A percentile compares a stretch with the other conserved stretches of the same genome.
These are phyloP conservation scores for Eupithecia pulchellata DNA, from an alignment of 2,888 invertebrate species.

Conservation along the genomic window DNA sequence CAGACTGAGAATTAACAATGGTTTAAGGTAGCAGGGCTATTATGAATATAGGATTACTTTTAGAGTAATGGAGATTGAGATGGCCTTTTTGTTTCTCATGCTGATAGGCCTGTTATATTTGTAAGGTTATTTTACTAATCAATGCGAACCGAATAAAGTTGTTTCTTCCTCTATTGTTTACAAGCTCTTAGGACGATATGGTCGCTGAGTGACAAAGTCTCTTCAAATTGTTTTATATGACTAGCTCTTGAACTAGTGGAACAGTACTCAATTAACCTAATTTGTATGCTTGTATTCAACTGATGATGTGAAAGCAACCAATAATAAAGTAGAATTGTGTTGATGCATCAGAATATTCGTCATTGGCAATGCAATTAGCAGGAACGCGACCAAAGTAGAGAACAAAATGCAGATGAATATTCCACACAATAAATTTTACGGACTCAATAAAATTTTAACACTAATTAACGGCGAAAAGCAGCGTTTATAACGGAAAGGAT, in stretches of 20 bases:
- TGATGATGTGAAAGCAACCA: constrained; percentile 18
- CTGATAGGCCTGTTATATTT: no score
- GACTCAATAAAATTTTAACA: constrained; percentile 54
- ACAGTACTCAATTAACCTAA: neutral
- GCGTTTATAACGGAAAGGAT: constrained; percentile 32
- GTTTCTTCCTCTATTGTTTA: no score
- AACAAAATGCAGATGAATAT: constrained; percentile 46
- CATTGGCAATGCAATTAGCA: constrained; percentile 36
- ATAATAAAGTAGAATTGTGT: constrained; percentile 27
- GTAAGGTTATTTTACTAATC: no score
- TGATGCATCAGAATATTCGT: constrained; percentile 26
- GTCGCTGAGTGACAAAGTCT: no score
- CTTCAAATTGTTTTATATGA: no score
- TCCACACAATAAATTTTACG: constrained; percentile 57
- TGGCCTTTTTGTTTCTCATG: no score
- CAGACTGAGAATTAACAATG: no score
- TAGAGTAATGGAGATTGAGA: no score
- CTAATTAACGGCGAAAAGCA: constrained; percentile 56
- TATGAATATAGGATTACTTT: no score
- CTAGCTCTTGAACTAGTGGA: neutral
- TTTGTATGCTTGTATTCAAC: neutral
- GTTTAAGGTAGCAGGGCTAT: no score
- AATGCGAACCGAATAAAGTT: no score
- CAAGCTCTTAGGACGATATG: no score
- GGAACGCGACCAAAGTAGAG: constrained; percentile 25